phyloP scores from a whole-genome alignment of 2,113 vertebrate genomes.

The Prietella phreatophila region DNA sequence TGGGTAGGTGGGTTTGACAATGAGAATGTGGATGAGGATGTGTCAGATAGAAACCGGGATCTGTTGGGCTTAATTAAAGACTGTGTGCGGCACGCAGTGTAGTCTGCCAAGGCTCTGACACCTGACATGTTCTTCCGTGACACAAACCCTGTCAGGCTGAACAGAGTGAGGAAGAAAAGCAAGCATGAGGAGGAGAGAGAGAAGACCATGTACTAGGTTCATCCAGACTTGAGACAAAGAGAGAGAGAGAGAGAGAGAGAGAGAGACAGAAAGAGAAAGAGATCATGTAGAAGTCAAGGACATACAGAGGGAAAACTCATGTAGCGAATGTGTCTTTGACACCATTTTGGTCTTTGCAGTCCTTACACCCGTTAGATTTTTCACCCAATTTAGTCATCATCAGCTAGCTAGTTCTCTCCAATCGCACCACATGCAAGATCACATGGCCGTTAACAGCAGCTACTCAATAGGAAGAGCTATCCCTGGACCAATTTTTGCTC shows the following conservation, averaged over 20 bases:
- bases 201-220: slow-evolving; percentile 15
- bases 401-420: not conserved
- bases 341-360: not conserved
- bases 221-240: slow-evolving; percentile 9
- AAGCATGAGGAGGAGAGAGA: slow-evolving; percentile 15
- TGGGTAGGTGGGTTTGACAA: slow-evolving; percentile 32
- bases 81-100: slow-evolving; percentile 25
- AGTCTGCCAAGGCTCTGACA: slow-evolving; percentile 45
- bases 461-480: not conserved
- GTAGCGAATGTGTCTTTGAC: not conserved
- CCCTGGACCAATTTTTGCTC: no score
- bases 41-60: slow-evolving; percentile 36
- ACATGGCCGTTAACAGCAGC: not conserved
- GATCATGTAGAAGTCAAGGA: not conserved
- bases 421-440: not conserved
- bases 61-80: slow-evolving; percentile 52
- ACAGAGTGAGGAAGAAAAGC: slow-evolving; percentile 26
- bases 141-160: slow-evolving; percentile 47
- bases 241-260: no score
- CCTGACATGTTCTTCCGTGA: slow-evolving; percentile 46
- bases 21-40: slow-evolving; percentile 33
- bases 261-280: not conserved
- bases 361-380: not conserved
- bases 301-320: not conserved
- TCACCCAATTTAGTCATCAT: not conserved